phyloP scores from a whole-genome alignment of 2,797 vertebrate genomes.

The Cuculus canorus region DNA sequence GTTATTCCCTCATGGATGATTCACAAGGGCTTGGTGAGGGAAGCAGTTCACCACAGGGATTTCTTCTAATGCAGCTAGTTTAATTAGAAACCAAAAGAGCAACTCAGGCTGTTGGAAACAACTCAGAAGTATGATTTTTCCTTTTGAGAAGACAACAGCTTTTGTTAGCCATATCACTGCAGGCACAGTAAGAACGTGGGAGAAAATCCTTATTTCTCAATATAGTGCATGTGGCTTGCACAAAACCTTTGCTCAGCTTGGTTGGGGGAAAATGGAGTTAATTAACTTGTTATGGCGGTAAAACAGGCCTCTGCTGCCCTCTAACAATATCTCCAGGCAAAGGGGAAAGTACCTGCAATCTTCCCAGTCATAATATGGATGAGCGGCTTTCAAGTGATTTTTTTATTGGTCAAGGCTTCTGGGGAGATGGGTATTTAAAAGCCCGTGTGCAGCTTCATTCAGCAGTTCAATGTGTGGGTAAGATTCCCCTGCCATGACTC shows the following conservation, averaged over 20 bases:
- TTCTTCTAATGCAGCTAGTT: conserved; percentile 1
- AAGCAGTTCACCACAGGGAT: background rate
- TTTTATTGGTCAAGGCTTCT: conserved; percentile 7
- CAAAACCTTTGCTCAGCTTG: background rate
- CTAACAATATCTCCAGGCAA: conserved; percentile 51
- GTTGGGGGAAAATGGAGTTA: background rate
- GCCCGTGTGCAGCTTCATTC: background rate
- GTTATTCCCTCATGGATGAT: conserved; percentile 18
- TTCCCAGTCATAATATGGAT: conserved; percentile 1
- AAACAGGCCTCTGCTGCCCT: conserved; percentile 27
- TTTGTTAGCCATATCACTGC: conserved; percentile 12
- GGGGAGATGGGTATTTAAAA: background rate
- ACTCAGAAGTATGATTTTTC: conserved; percentile 32
- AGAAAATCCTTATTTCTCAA: conserved; percentile 37
- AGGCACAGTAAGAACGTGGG: background rate
- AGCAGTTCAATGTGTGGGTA: background rate
- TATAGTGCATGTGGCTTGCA: background rate
- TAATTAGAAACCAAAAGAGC: conserved; percentile 49
- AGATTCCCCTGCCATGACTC: background rate
- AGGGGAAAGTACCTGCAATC: conserved; percentile 46
- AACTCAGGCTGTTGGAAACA: conserved; percentile 28
- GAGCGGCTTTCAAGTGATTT: background rate
- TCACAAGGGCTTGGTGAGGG: conserved; percentile 27
- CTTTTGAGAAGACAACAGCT: conserved; percentile 1
- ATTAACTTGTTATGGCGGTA: conserved; percentile 1